These are phyloP conservation scores for Callionymus lyra DNA, from an alignment of 2,113 vertebrate genomes.

Conservation along the genomic window DNA sequence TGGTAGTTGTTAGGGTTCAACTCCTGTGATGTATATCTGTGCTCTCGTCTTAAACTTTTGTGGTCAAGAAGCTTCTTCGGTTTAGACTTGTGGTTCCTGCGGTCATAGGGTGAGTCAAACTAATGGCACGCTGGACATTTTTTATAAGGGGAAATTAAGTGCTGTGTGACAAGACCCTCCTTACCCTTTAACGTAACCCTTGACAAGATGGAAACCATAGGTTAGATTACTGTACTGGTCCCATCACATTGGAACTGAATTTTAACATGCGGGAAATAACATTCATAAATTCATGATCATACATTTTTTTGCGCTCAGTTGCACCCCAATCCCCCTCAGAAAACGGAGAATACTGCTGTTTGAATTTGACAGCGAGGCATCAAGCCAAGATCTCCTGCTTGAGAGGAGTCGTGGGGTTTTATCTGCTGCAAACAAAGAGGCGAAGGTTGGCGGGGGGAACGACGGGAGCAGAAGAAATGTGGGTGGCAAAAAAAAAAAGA, in stretches of 20 bases:
- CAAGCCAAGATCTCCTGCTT: conserved; percentile 18
- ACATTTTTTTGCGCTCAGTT: not conserved
- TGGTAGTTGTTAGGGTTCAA: no score
- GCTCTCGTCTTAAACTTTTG: conserved; percentile 1
- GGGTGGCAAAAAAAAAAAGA: conserved; percentile 1
- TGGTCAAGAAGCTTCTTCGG: conserved; percentile 37
- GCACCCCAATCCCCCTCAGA: conserved; percentile 1
- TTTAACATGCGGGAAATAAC: conserved; percentile 2
- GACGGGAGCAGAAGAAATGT: conserved; percentile 1
- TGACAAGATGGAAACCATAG: not conserved
- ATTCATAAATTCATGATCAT: conserved; percentile 8
- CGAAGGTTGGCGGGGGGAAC: not conserved
- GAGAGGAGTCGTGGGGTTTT: conserved; percentile 8
- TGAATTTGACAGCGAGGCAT: conserved; percentile 29
- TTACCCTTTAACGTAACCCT: conserved; percentile 7
- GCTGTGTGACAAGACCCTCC: conserved; percentile 29
- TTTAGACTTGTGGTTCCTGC: conserved; percentile 27
- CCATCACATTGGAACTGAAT: not conserved
- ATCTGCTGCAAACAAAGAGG: conserved; percentile 25
- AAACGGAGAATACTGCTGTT: conserved; percentile 6
- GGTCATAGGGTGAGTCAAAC: conserved; percentile 41
- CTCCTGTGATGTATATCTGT: conserved; percentile 5
- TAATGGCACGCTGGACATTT: conserved; percentile 38
- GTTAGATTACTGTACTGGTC: no score
- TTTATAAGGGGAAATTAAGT: conserved; percentile 37